Evolutionary conservation across 2,888 invertebrate species (phyloP).

Genomic region (Acrobasis repandana): DNA sequence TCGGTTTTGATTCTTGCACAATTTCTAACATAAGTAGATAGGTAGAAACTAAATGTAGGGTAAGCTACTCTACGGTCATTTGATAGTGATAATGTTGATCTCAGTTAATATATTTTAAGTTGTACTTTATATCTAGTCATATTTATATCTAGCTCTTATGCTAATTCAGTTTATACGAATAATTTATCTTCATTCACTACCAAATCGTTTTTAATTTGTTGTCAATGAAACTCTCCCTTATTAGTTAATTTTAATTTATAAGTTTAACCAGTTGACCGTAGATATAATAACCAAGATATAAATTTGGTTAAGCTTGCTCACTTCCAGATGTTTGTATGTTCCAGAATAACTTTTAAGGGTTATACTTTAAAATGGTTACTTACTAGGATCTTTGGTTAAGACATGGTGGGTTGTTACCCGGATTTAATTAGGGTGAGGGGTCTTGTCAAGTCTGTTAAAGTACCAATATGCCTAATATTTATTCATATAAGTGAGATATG

Average conservation of each 20-base stretch:
- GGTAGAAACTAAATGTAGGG: conserved; percentile 64
- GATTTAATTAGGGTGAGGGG: conserved; percentile 11
- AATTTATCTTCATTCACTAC: neutral
- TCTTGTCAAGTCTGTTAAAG: conserved; percentile 15
- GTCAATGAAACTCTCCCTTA: neutral
- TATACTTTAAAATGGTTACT: conserved; percentile 7
- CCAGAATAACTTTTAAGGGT: conserved; percentile 11
- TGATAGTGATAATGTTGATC: conserved; percentile 29
- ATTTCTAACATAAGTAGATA: conserved; percentile 74
- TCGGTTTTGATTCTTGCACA: conserved; percentile 67
- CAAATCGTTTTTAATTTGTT: neutral
- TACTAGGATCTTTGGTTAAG: conserved; percentile 10
- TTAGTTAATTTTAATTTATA: neutral
- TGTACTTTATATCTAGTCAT: conserved; percentile 6
- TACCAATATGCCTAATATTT: conserved; percentile 1
- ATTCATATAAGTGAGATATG: neutral
- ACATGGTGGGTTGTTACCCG: conserved; percentile 5
- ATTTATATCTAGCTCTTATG: neutral
- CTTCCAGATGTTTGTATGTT: conserved; percentile 47
- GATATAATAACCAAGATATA: conserved; percentile 40
- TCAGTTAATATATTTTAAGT: conserved; percentile 25
- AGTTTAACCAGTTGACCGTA: conserved; percentile 46
- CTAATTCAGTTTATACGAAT: neutral
- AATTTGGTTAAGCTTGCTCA: conserved; percentile 63
- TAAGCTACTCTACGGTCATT: conserved; percentile 56